Evolutionary conservation across 2,888 invertebrate species (phyloP), one percentile per base, ranked within the genome.

Genomic region (Bembecia ichneumoniformis): DNA sequence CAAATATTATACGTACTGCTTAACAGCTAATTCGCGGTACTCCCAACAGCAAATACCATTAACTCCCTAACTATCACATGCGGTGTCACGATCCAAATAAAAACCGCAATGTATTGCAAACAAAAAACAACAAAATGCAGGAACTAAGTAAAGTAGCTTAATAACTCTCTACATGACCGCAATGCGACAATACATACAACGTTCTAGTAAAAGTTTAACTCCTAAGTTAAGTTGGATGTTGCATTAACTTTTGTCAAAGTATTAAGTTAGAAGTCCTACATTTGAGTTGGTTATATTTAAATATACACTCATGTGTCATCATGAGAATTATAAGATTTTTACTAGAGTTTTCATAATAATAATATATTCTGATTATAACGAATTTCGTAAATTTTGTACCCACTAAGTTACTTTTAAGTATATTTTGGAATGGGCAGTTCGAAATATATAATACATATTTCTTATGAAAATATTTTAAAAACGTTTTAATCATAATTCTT

Each of bases 101-200:
- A 10, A 5, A 40, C 40, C 40, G 14, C 40, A 40, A 40, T 28
- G 28, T 28, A 28, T 9, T 28, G 13, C 40, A n/a, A 40, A 14
- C 40, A 14, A 40, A 40, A 40, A 40, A 3, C 13, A 13, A 5
- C 5, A 40, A 40, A 40, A 40, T 13, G 14, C 40, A 40, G 14
- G 7, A 40, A 3, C 40, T 40, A 40, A 40, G 14, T 40, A 40
- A 13, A 5, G 40, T 40, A 40, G 5, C 14, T 14, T 40, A 40
- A 40, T 40, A 14, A 40, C 40, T 40, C 10, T 56, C 56, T 58
- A 60, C 58, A 54, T 59, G 59, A 60, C 71, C 67, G 71, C 70
- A 70, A 56, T 71, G 70, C 71, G 71, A 67, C 71, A 47, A 16
- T 9, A 48, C 43, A 16, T 9, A 48, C 43, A 40, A 43, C 15